Base-by-base conservation (phyloP, 1,140 invertebrate species). In the Zaprionus ghesquierei region DNA sequence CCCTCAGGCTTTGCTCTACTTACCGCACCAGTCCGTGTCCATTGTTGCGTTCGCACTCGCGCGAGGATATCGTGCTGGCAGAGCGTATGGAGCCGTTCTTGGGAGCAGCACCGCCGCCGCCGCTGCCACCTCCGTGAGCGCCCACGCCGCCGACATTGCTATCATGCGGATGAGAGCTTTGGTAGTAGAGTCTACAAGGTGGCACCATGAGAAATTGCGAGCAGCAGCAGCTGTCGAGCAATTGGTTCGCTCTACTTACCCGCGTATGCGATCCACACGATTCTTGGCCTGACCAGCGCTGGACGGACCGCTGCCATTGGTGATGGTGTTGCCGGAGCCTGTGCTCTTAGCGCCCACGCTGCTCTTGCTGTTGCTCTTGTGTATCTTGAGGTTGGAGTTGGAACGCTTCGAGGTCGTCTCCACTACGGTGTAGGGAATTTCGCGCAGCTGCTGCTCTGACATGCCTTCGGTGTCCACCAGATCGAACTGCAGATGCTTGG, bases 351-450 rank as follows among this genome's bases (percentile, higher is more conserved):
- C 90, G 0, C 90, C 90, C 29, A 91, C 90, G 46, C 90, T 92
- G 55, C 79, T 90, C 71, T 90, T 92, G 58, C 90, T 92, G 68
- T 80, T 91, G 68, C 91, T 92, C 75, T 92, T 92, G 69, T 92
- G 91, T 12, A 92, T 91, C 78, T 92, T 92, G 4, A 92, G 65
- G 71, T 91, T 90, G 12, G 86, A 84, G 38, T 80, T 82, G 33
- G 90, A 86, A 5, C 90, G 90, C 54, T 92, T 92, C 10, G 91
- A 90, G 20, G 94, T 95, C 10, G 94, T 95, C 92, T 96, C 94
- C 2, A 98, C 97, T 59, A 97, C 96, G 2, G 97, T 98, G 92
- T 98, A 99, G 3, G 97, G 96, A 77, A 98, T 98, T 92, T 98
- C 97, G 76, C 95, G 94, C 3, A 98, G 93, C 90, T 98, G 97